These are phyloP conservation scores for Achatina immaculata DNA, from an alignment of 1,140 invertebrate genomes.

Conservation along the genomic window DNA sequence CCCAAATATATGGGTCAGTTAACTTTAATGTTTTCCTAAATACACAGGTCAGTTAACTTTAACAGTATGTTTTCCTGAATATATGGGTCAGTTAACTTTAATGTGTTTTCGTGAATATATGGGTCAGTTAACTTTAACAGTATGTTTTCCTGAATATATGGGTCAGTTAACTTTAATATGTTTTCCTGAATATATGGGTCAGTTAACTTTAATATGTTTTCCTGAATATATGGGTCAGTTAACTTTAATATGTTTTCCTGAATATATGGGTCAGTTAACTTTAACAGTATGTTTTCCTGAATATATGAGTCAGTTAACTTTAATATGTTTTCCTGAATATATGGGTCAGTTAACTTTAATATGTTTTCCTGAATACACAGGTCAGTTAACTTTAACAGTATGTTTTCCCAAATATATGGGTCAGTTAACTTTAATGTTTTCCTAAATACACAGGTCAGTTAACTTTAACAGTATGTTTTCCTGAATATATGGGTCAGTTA, in stretches of 20 bases:
- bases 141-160: neutral
- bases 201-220: too few relatives aligned
- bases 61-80: too few relatives aligned
- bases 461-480: too few relatives aligned
- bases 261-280: neutral
- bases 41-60: too few relatives aligned
- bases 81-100: neutral
- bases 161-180: neutral
- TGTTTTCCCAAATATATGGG: too few relatives aligned
- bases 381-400: neutral
- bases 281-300: too few relatives aligned
- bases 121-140: neutral
- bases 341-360: neutral
- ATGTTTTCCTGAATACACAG: slow-evolving; percentile 9
- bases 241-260: too few relatives aligned
- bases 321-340: too few relatives aligned
- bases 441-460: slow-evolving; percentile 94
- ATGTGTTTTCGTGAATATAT: neutral
- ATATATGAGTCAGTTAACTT: neutral
- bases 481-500: too few relatives aligned
- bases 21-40: too few relatives aligned
- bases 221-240: neutral
- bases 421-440: too few relatives aligned
- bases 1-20: too few relatives aligned
- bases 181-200: neutral